Conservation (phyloP, 2,888 invertebrate genomes). For the Cheilosia soror region DNA sequence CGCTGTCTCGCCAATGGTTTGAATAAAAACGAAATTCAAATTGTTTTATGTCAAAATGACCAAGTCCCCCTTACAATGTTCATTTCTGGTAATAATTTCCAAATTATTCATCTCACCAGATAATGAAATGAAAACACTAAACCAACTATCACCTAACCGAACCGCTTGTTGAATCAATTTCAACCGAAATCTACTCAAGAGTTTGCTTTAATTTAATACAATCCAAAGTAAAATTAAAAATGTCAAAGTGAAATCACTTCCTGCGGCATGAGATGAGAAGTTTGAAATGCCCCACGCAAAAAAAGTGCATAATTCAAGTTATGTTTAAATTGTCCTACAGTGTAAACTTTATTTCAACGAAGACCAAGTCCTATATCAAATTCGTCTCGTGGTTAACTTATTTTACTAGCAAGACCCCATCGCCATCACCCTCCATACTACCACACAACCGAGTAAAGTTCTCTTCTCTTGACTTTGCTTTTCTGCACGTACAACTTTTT, state of each 20-base stretch:
- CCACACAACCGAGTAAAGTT: slow-evolving; percentile 9
- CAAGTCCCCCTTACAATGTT: not conserved
- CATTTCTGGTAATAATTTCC: not conserved
- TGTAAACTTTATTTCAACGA: slow-evolving; percentile 42
- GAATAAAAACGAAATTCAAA: too few relatives aligned
- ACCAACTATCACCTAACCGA: not conserved
- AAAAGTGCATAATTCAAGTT: slow-evolving; percentile 43
- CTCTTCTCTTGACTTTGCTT: slow-evolving; percentile 24
- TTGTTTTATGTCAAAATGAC: too few relatives aligned
- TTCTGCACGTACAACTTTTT: slow-evolving; percentile 57
- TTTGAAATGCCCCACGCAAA: slow-evolving; percentile 8
- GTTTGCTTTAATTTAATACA: slow-evolving; percentile 55
- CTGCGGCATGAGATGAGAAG: slow-evolving; percentile 4
- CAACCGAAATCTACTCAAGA: not conserved
- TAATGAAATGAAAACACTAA: not conserved
- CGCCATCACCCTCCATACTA: not conserved
- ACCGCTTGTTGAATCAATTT: slow-evolving; percentile 1
- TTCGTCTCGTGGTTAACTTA: slow-evolving; percentile 30
- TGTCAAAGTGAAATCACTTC: slow-evolving; percentile 60
- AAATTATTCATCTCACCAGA: not conserved
- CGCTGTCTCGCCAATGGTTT: too few relatives aligned
- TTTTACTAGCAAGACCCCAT: slow-evolving; percentile 31
- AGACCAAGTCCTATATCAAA: slow-evolving; percentile 30
- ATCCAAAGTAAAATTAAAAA: slow-evolving; percentile 66
- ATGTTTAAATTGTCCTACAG: slow-evolving; percentile 61